Evolutionary conservation across 2,888 invertebrate species (phyloP).

Genomic region (Eupithecia tripunctaria): DNA sequence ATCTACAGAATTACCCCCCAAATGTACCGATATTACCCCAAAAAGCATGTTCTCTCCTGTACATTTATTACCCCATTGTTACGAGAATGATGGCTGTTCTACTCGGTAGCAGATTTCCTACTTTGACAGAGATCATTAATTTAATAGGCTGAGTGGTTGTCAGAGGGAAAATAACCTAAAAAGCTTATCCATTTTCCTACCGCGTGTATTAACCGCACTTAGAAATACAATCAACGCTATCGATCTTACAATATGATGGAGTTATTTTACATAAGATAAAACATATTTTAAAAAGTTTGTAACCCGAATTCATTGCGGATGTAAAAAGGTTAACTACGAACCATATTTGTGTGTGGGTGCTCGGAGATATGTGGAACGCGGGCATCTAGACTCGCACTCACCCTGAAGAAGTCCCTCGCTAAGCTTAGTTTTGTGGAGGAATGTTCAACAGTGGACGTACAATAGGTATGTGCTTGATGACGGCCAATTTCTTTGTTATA

Average conservation of each 20-base stretch:
- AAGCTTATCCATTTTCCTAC: background rate
- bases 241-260: background rate
- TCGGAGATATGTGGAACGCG: too few species aligned
- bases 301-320: too few species aligned
- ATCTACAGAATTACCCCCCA: conserved; percentile 16
- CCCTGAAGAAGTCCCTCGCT: too few species aligned
- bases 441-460: too few species aligned
- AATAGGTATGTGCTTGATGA: too few species aligned
- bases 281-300: background rate
- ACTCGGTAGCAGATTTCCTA: conserved; percentile 28
- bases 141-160: conserved; percentile 35
- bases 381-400: too few species aligned
- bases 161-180: conserved; percentile 7
- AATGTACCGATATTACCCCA: conserved; percentile 21
- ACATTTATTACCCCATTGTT: conserved; percentile 43
- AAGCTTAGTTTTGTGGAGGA: too few species aligned
- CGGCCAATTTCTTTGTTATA: too few species aligned
- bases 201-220: background rate
- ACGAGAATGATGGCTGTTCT: conserved; percentile 36
- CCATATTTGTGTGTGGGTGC: too few species aligned
- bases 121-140: conserved; percentile 44
- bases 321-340: too few species aligned
- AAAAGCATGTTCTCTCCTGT: conserved; percentile 27
- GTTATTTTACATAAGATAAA: too few species aligned
- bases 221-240: background rate